Base-by-base conservation (phyloP, 2,113 vertebrate species). In the Sorex araneus region DNA sequence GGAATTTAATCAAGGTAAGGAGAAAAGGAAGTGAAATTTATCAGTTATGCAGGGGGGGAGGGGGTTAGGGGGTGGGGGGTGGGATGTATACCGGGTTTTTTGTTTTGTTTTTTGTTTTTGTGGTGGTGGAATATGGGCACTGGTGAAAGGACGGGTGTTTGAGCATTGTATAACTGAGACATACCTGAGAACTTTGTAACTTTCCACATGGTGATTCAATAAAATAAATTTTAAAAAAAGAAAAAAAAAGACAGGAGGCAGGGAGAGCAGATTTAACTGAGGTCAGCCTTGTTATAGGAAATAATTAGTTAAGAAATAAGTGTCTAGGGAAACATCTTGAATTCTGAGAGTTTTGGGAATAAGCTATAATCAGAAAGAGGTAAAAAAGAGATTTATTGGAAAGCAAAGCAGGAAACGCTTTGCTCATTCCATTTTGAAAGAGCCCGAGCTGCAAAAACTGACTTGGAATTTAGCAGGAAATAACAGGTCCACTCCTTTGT, bases 391-490 rank as follows among this genome's bases (percentile, higher is more conserved):
- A 76, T 40, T 28, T 75, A 63, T 40, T 8, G 43, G 77, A 43
- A 84, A 40, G 28, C 18, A n/a, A 79, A 64, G 40, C 28, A 50
- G 60, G 83, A 63, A 25, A 36, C 60, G 77, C 36, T 80, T 63
- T 43, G 77, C 36, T 87, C 45, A 75, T 79, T 30, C 32, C 40
- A 64, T 70, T 70, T 85, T 81, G 63, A 71, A 92, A 82, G 7
- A 0, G 11, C 63, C 63, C 87, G 30, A 11, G 73, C 57, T 91
- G 75, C 15, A n/a, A 71, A 95, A 81, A 70, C 10, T 43, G 19
- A 91, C 43, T 10, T 60, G 36, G 45, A 19, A 64, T 27, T 66
- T 69, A 28, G 19, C 36, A 80, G 57, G 47, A 89, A 87, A 47
- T 18, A 64, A 40, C 18, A 66, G 12, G 12, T 60, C 57, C 18